These are phyloP conservation scores for Oligia latruncula DNA, from an alignment of 2,888 invertebrate genomes.

Conservation along the genomic window DNA sequence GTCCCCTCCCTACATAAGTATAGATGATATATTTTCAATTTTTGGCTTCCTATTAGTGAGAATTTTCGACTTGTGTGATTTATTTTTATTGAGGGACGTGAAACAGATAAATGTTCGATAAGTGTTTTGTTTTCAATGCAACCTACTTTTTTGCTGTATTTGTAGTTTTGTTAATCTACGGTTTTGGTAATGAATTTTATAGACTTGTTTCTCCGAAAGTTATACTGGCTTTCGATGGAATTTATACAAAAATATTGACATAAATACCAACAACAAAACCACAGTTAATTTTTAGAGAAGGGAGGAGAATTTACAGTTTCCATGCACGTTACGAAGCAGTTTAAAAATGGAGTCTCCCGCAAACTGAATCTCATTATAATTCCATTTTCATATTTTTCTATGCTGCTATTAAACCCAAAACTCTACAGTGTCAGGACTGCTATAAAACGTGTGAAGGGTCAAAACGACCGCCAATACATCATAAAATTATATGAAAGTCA, in stretches of 20 bases:
- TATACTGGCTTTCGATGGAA: too few relatives aligned
- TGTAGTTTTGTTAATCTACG: not conserved
- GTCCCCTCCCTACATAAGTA: slow-evolving; percentile 77
- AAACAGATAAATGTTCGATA: slow-evolving; percentile 54
- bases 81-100: slow-evolving; percentile 68
- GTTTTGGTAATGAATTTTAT: not conserved
- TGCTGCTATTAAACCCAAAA: slow-evolving; percentile 67
- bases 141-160: slow-evolving; percentile 5
- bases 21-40: slow-evolving; percentile 89
- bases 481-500: slow-evolving; percentile 90
- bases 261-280: not conserved
- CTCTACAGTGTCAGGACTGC: slow-evolving; percentile 77
- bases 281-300: not conserved
- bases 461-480: slow-evolving; percentile 87
- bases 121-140: slow-evolving; percentile 46
- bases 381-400: slow-evolving; percentile 60
- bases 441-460: slow-evolving; percentile 89
- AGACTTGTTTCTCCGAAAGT: not conserved
- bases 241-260: not conserved
- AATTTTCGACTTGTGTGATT: slow-evolving; percentile 82
- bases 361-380: slow-evolving; percentile 56
- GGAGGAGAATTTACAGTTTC: not conserved
- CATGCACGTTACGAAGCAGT: not conserved
- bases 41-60: slow-evolving; percentile 82
- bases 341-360: slow-evolving; percentile 20